Conservation (phyloP, 2,113 vertebrate genomes). For the Scalopus aquaticus region DNA sequence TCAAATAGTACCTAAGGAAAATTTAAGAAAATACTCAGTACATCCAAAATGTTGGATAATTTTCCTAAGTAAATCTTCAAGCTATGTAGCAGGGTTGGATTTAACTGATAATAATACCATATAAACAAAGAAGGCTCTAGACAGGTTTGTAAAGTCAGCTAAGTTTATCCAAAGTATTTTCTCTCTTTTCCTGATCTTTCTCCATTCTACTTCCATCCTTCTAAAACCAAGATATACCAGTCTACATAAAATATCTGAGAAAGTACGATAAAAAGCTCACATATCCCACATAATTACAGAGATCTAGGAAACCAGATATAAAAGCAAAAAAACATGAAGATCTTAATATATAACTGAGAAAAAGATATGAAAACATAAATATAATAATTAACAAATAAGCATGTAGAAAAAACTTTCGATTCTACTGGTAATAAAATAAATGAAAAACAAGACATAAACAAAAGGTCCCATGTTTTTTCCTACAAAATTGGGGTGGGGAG, state of each 20-base stretch:
- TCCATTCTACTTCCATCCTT: not conserved
- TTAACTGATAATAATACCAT: not conserved
- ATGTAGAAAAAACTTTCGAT: not conserved
- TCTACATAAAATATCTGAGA: not conserved
- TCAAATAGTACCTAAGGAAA: not conserved
- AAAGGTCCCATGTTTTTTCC: not conserved
- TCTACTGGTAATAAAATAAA: not conserved
- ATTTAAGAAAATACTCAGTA: constrained; percentile 1
- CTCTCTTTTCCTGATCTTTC: not conserved
- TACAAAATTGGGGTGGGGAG: not conserved
- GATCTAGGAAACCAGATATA: not conserved
- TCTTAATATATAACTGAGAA: not conserved
- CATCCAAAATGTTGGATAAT: not conserved
- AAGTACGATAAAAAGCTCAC: not conserved
- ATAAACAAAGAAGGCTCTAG: not conserved
- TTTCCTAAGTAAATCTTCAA: not conserved
- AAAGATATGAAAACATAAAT: not conserved
- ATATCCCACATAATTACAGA: not conserved
- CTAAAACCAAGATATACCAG: not conserved
- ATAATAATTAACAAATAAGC: not conserved
- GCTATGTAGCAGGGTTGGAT: not conserved
- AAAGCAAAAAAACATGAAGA: constrained; percentile 26
- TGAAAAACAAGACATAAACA: not conserved
- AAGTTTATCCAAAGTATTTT: not conserved
- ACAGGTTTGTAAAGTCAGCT: not conserved